Base-by-base conservation (phyloP, 2,888 invertebrate genomes). In the Orchestes rusci region DNA sequence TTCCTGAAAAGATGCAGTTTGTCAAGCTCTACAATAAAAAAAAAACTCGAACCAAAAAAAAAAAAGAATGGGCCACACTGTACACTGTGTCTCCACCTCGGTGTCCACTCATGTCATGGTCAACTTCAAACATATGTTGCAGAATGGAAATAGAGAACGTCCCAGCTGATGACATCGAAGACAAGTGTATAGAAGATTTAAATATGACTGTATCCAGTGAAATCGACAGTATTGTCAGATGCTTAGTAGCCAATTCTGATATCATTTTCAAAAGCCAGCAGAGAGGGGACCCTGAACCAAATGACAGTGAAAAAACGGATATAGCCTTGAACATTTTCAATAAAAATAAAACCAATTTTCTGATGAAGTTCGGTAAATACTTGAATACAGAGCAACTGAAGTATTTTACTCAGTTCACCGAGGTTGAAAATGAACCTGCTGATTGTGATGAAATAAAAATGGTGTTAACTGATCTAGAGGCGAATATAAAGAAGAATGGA, bases 231-330 rank as follows among this genome's bases (percentile, higher is more conserved):
- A 78, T 85, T 56, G 69, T 84, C 45, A 73, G 77, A 56, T 73
- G 75, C 58, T 64, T 88, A 52, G 74, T 77, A 3, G 64, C 73
- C 51, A 77, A 78, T 58, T 72, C 75, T 33, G 74, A 74, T 47
- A 76, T 80, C 30, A 74, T 79, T 51, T 89, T 92, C 58, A 88
- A 85, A 70, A 87, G 83, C 59, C 86, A 92, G 62, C 90, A 89
- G 66, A 73, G 81, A 36, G 79, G 79, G 58, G 88, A 91, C 64
- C 75, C 77, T 1, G 89, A 91, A 59, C 64, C 92, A 36, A 76
- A 75, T 3, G 66, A 72, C 1, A 63, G 68, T 13, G 84, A 92
- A 56, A 92, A 89, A 69, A 70, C 74, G 55, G 64, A 72, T 54
- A 81, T 88, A 52, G 85, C 85, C 0, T 63, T 68, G 36, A 71